A percentile compares a stretch with the other conserved stretches of the same genome.
Evolutionary conservation across 2,888 invertebrate species (phyloP).

Genomic region (Trissolcus japonicus): DNA sequence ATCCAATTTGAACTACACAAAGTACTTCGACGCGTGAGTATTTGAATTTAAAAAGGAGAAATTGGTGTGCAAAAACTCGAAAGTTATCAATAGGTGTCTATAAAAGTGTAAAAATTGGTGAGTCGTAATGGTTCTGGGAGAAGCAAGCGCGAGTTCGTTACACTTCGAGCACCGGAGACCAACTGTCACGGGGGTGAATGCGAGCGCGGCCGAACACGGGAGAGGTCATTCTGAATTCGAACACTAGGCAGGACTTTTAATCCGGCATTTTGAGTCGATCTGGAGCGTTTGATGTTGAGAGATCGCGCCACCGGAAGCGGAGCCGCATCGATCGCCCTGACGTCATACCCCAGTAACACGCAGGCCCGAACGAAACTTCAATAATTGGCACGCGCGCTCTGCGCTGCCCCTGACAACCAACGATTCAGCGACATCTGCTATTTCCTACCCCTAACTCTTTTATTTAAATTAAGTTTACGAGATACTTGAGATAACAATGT

Average conservation of each 20-base stretch:
- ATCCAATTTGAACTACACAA: too few relatives aligned
- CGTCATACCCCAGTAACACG: conserved; percentile 60
- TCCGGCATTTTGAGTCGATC: conserved; percentile 64
- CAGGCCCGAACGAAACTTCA: conserved; percentile 56
- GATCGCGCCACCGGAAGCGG: conserved; percentile 68
- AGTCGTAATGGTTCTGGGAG: too few relatives aligned
- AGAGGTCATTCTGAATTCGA: not conserved
- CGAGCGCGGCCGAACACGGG: not conserved
- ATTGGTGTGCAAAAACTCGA: too few relatives aligned
- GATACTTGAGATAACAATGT: conserved; percentile 15
- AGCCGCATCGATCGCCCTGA: conserved; percentile 68
- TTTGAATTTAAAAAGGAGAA: too few relatives aligned
- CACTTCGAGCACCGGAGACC: too few relatives aligned
- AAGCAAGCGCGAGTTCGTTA: too few relatives aligned
- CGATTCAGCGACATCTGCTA: conserved; percentile 49
- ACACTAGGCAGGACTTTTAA: conserved; percentile 8
- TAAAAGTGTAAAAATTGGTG: too few relatives aligned
- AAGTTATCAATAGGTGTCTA: too few relatives aligned
- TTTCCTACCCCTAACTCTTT: conserved; percentile 28
- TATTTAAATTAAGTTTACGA: conserved; percentile 31
- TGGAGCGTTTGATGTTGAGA: conserved; percentile 62
- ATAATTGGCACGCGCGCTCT: conserved; percentile 43
- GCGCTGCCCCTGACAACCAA: conserved; percentile 45
- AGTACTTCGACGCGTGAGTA: too few relatives aligned
- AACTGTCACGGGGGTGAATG: not conserved